Conservation (phyloP, 1,140 invertebrate genomes). For the Bombus balteatus region DNA sequence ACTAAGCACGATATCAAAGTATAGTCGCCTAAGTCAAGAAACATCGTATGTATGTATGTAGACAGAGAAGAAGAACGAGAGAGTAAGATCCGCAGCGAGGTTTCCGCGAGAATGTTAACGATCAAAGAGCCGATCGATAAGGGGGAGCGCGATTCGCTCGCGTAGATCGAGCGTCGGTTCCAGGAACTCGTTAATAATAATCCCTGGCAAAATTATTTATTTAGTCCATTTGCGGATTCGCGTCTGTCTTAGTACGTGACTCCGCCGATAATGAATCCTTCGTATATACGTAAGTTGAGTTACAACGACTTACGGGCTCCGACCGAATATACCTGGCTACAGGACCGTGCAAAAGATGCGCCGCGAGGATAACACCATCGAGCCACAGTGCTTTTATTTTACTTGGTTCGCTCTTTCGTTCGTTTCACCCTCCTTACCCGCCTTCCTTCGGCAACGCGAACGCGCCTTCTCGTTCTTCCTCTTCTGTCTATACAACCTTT, state of each 20-base stretch:
- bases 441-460: neutral
- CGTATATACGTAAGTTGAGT: conserved; percentile 34
- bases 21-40: neutral
- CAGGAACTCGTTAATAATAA: conserved; percentile 61
- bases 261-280: conserved; percentile 54
- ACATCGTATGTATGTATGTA: neutral
- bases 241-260: conserved; percentile 45
- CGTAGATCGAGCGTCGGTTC: conserved; percentile 27
- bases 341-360: conserved; percentile 58
- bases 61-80: neutral
- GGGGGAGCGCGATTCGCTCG: neutral
- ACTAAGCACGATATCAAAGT: neutral
- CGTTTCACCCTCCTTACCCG: neutral
- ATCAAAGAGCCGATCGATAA: neutral
- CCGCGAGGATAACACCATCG: conserved; percentile 49
- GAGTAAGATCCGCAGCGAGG: neutral
- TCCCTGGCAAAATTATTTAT: conserved; percentile 60
- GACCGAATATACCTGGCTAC: conserved; percentile 51
- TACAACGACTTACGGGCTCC: conserved; percentile 34
- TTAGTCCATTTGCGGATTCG: conserved; percentile 53
- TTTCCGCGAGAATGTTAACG: neutral
- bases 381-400: conserved; percentile 17
- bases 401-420: neutral
- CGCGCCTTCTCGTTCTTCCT: conserved; percentile 18
- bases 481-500: conserved; percentile 48